Evolutionary conservation across 2,113 vertebrate genomes (phyloP), one percentile per base, ranked within the genome.

Genomic region (Otis tarda): DNA sequence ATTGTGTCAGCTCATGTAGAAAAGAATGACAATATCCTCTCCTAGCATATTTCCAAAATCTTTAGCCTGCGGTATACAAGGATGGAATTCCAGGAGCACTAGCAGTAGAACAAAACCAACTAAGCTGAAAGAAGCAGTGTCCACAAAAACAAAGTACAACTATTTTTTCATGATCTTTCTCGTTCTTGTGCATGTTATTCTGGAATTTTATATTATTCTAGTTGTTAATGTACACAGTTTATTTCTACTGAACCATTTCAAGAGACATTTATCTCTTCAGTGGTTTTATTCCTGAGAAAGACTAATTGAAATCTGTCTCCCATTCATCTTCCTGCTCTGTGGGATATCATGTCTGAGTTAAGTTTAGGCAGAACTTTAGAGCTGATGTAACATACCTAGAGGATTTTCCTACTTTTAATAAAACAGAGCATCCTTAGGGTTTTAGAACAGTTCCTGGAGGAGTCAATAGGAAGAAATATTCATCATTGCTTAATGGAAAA

Each of bases 381-480:
- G 41, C 41, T 93, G 57, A 69, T 89, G 21, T 60, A 87, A 76
- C 28, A 73, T 35, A 73, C 22, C 45, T 93, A 9, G 22, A 87
- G 49, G 55, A 59, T 94, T 95, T 95, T 95, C 78, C 31, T 79
- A 37, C 70, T 95, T 91, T 76, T 91, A 93, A 50, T 93, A 85
- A 91, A 77, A 47, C 27, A 49, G 41, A 65, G 5, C 21, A 78
- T 96, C 83, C 70, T 90, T 69, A 47, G 84, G 53, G 89, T 82
- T 89, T 93, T 89, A 47, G 57, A 79, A 73, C 22, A 45, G 49
- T 53, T 91, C 78, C 61, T 19, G 1, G 53, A 89, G 57, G 60
- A 94, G 50, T 76, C 81, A 85, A 41, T 50, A 85, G 59, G n/a
- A 84, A 89, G 67, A 76, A 94, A 69, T 73, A 21, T 85, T 96